Evolutionary conservation across 2,797 vertebrate species (phyloP).

Genomic region (Mustela erminea): DNA sequence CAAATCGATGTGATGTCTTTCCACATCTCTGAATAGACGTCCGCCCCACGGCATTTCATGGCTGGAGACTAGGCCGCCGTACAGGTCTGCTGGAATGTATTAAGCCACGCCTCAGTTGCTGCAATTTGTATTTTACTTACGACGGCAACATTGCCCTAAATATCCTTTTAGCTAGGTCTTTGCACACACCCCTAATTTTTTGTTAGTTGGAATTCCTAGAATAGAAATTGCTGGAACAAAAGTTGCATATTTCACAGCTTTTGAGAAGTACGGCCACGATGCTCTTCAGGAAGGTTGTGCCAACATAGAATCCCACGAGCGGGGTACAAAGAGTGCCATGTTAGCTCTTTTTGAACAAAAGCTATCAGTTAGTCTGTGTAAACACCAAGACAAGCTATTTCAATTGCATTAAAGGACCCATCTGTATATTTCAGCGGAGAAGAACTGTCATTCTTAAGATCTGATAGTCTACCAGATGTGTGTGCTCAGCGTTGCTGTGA

Average conservation of each 20-base stretch:
- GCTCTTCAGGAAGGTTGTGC: background rate
- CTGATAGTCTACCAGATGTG: background rate
- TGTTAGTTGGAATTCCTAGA: slow-evolving; percentile 57
- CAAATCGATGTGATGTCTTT: background rate
- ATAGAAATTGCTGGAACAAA: slow-evolving; percentile 53
- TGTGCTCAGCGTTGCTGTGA: background rate
- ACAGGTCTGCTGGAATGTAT: background rate
- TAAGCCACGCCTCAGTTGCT: slow-evolving; percentile 11
- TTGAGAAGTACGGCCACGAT: background rate
- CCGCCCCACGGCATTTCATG: background rate
- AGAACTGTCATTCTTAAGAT: background rate
- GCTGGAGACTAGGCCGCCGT: background rate
- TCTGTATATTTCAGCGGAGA: background rate
- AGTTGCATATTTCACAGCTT: slow-evolving; percentile 13
- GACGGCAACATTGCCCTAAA: slow-evolving; percentile 34
- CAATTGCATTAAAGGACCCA: background rate
- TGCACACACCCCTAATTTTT: slow-evolving; percentile 52
- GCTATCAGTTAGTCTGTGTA: background rate
- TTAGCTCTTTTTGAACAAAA: slow-evolving; percentile 26
- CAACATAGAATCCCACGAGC: background rate
- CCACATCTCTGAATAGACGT: slow-evolving; percentile 16
- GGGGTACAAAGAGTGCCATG: fast-evolving
- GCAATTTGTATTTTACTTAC: slow-evolving; percentile 5
- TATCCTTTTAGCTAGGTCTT: slow-evolving; percentile 51
- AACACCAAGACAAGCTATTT: background rate